Base-by-base conservation (phyloP, 2,888 invertebrate species). In the Apamea sordens region DNA sequence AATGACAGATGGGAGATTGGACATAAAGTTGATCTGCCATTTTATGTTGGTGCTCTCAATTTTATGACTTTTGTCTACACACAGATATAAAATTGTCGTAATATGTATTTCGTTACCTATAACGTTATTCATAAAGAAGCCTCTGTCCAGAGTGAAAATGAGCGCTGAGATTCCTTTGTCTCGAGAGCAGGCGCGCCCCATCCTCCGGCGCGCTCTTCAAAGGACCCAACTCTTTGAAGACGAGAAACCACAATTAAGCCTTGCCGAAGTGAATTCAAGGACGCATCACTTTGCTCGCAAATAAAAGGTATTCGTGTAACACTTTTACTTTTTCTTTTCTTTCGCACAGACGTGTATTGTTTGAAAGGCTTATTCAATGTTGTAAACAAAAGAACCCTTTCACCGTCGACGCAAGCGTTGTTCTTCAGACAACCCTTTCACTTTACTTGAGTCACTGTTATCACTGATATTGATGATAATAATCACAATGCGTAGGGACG, bases 171-270 rank as follows among this genome's bases (percentile, higher is more conserved):
- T 92, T 91, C 92, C 93, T 95, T 95, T 95, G 95, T 95, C 94
- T 95, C 92, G 90, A 86, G 82, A 90, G 88, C 81, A 88, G 80
- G 90, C 87, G 89, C 88, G 88, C 88, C 87, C 89, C 90, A 88
- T 90, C 88, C 89, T 86, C 88, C 88, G 87, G 86, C 91, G 89
- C 88, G 86, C 88, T 88, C 91, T 90, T 95, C 95, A 94, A 96
- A 95, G 94, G 93, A 92, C 86, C 92, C 94, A 96, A 96, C 96
- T 96, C 96, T 96, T 96, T 96, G 96, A 95, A 96, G 95, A 93
- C 93, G 93, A 91, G 92, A 94, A 95, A 95, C 95, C 95, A 95
- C 96, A 96, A 96, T 96, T 95, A 95, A 96, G 94, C 94, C 94
- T 96, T 94, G 93, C 96, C 94, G 92, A 92, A 92, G 93, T 94